Base-by-base conservation (phyloP, 2,113 vertebrate genomes). In the Electrona antarctica region DNA sequence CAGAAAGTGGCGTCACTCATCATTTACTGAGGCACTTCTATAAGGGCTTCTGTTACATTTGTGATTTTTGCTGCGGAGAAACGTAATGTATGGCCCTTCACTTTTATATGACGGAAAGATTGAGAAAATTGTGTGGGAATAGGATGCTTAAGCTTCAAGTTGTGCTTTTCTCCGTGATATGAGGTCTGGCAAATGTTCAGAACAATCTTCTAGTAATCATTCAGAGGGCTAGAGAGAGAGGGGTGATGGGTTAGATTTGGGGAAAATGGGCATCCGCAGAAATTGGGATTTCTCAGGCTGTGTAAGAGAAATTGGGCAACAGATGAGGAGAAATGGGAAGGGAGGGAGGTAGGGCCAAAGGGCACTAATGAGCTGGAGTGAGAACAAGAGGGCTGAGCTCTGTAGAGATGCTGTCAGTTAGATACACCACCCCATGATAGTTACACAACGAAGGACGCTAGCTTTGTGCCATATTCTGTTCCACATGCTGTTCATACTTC, bases 31-130 rank as follows among this genome's bases (percentile, higher is more conserved):
- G 21, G 46, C 14, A 6, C 46, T 56, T 45, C 47, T 33, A 48
- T 49, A 59, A 52, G 63, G 69, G 59, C 58, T 68, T 49, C 66
- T 10, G 33, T 66, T 75, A 29, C 54, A 29, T 73, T 63, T 57
- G 33, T 28, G 49, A 60, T 73, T 66, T 21, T 13, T 57, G 54
- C n/a, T 0, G 3, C 6, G 54, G 41, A 3, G 51, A 6, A 56
- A 57, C 51, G n/a, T 60, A 2, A 65, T 46, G 64, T n/a, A 57
- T 41, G 64, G 51, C n/a, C 2, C 7, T 64, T 64, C 52, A 48
- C 46, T 67, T 41, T 60, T 47, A 51, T 28, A 52, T 48, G 61
- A 62, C 51, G 8, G 65, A 41, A 41, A 33, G 50, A 63, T 6
- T 21, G 48, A 52, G 29, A 46, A 41, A 41, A 41, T 41, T 47